Evolutionary conservation across 2,113 vertebrate species (phyloP), one percentile per base, ranked within the genome.

Genomic region (Ptychochromis oligacanthus): DNA sequence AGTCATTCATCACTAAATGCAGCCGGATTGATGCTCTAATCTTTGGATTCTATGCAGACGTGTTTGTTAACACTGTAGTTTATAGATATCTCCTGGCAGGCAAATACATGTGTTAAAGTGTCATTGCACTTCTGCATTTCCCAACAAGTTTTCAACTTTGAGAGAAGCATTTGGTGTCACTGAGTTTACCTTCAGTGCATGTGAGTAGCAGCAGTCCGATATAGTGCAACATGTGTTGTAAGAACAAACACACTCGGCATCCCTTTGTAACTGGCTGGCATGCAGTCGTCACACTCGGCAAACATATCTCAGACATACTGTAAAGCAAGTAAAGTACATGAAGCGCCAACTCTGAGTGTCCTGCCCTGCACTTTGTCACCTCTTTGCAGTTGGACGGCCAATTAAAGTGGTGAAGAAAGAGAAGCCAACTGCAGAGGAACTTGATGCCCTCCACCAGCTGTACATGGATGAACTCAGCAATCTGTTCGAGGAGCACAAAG

Each of bases 401-500:
- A 98, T 99, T 4, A 88, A 87, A 56, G 97, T 99, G 82, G 75
- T 93, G 87, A 96, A 86, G 93, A 97, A 89, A 0, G 1, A 38
- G 12, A 95, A 81, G 17, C 97, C 97, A 0, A 95, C 96, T 0
- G 12, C 80, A 0, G 95, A 97, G 57, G 96, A 99, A 0, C 95
- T 99, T 1, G 90, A 97, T 12, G 76, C 15, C 54, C 62, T 98
- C 24, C 98, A 99, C 58, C 89, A 97, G 86, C 92, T 40, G 10
- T 99, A 99, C 75, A 93, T 97, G 72, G 85, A 96, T 0, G 96
- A 97, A 78, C 94, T 99, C 55, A 94, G 84, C 49, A 84, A 93
- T 7, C 96, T 99, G 78, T 99, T 99, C 11, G 97, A 99, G 74
- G 94, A 97, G 67, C 97, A 99, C 90, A 99, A 99, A 93, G 87